Evolutionary conservation across 53 echinoderm and acorn worm species (phyloP), one percentile per base, ranked within the genome.

Genomic region (Zoroaster sp.): DNA sequence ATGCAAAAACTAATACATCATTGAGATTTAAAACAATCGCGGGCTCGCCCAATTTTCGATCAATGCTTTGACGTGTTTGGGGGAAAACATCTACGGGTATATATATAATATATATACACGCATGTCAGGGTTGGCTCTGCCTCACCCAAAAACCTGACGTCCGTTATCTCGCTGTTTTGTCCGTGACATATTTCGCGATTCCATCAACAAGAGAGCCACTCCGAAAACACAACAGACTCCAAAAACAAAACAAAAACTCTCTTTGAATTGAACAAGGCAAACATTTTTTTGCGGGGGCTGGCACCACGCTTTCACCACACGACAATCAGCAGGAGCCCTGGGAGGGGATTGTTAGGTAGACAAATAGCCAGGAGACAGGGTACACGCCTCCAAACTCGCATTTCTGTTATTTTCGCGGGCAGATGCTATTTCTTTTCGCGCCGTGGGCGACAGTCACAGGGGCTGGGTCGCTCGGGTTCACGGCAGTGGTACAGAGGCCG

Each of bases 341-440:
- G 32, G 55, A 54, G 35, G 2, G 73, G 17, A 39, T 37, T 21
- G 42, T 21, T 66, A 14, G 23, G 30, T 67, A 32, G 41, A 67
- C 81, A 81, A 81, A 81, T 43, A 81, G 66, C 81, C 44, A 66
- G 81, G 32, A 81, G 81, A 66, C 66, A 81, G 66, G 43, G 67
- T 41, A 66, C 67, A 40, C 81, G 81, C 81, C 81, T 67, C 28
- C 81, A 1, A 28, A 42, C 81, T 81, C 80, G 2, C 8, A 66
- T 81, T 81, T 67, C 81, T 59, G 6, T 43, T 43, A n/a, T 76
- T 75, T 76, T 76, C 34, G 44, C 34, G 74, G 41, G 40, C 23
- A 74, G 30, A 45, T 30, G 30, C 32, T 32, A 38, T 76, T 49
- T 35, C 14, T 32, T 25, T 69, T 15, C 33, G 36, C 42, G 81